Percentiles rank a stretch among this genome's conserved stretches.
Conservation (phyloP, 2,113 vertebrate genomes). For the Melanotaenia duboulayi region DNA sequence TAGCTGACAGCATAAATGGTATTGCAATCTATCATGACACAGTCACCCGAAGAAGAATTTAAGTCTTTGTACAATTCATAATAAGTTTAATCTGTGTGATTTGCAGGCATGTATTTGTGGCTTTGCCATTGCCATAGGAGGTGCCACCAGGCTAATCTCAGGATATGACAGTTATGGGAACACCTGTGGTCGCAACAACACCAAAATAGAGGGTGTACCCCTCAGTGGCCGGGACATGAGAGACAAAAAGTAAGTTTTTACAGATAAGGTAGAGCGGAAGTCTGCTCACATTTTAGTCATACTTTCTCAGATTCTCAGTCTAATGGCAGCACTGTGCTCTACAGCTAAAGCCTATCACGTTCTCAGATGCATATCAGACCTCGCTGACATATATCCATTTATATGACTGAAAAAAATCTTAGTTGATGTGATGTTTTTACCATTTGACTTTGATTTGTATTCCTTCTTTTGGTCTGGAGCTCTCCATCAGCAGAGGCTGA, state of each 20-base stretch:
- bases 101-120: conserved; percentile 92
- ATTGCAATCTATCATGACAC: no score
- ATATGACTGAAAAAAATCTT: neutral
- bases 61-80: no score
- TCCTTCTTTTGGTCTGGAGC: conserved; percentile 14
- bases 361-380: neutral
- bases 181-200: conserved; percentile 93
- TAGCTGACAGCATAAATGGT: no score
- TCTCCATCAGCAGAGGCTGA: conserved; percentile 45
- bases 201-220: conserved; percentile 86
- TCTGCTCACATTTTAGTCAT: conserved; percentile 7
- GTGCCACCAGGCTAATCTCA: conserved; percentile 89
- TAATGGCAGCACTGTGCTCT: neutral
- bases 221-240: conserved; percentile 92
- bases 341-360: neutral
- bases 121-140: conserved; percentile 93
- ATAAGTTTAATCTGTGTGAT: conserved; percentile 12
- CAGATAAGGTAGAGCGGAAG: neutral
- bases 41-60: no score
- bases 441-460: neutral
- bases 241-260: conserved; percentile 87
- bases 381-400: neutral
- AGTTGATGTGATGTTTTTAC: conserved; percentile 6
- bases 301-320: neutral
- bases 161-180: conserved; percentile 99